Evolutionary conservation across 2,113 vertebrate genomes (phyloP), one percentile per base, ranked within the genome.

Genomic region (Notothenia rossii): DNA sequence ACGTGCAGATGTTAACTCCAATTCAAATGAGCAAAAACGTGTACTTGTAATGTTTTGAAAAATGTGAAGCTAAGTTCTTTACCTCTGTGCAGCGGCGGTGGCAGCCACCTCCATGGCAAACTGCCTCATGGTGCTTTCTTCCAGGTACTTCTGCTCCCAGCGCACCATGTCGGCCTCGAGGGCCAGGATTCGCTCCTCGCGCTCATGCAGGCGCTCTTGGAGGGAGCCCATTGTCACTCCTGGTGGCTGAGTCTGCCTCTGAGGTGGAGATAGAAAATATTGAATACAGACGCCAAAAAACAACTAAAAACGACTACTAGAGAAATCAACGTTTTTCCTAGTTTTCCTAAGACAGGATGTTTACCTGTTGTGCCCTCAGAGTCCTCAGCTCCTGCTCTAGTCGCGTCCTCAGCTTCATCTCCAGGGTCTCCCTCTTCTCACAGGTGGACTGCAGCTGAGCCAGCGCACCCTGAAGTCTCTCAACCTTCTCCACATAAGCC

Each of bases 141-240:
- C 98, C 76, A 99, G 82, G 75, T 98, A 99, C 85, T 99, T 99
- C 93, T 99, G 98, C 87, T 99, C 98, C 98, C 98, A 99, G 83
- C 97, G 98, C 81, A 98, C 99, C 96, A 98, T 99, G 89, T 99
- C 98, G 0, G 98, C 97, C 89, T 99, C 98, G 40, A 99, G 94
- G 0, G 98, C 97, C 85, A 99, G 89, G 86, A 99, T 97, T 65
- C 96, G 95, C 90, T 99, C 98, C 89, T 99, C 98, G 18, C 96
- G 96, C 91, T 99, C 98, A 25, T 96, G 94, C 70, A 99, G 94
- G 29, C 96, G 96, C 91, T 99, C 98, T 0, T 97, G 97, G 7
- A 99, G 95, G 13, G 94, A 88, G 0, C 94, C 96, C 90, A 97
- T 91, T 69, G 97, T 96, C 29, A 91, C 55, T 22, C 87, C 0